Conservation (phyloP, 2,888 invertebrate genomes). For the Oligia fasciuncula region DNA sequence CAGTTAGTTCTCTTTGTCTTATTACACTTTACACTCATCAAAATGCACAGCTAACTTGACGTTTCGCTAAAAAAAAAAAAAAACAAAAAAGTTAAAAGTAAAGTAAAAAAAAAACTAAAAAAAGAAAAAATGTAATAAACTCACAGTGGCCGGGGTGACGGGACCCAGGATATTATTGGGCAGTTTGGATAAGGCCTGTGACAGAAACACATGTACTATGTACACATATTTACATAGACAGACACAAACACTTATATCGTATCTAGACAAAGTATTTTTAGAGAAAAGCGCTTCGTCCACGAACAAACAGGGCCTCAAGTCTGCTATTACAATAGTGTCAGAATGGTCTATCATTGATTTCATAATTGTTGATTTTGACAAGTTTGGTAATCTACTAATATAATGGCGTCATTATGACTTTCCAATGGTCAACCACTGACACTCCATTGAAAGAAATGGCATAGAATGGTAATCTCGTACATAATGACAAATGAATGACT, state of each 20-base stretch:
- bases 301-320: neutral
- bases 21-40: slow-evolving; percentile 15
- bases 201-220: slow-evolving; percentile 64
- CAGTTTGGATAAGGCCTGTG: slow-evolving; percentile 88
- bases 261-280: slow-evolving; percentile 37
- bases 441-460: no score
- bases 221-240: slow-evolving; percentile 61
- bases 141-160: slow-evolving; percentile 86
- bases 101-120: slow-evolving; percentile 59
- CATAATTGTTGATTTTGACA: no score
- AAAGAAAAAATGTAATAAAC: slow-evolving; percentile 74
- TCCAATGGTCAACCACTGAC: no score
- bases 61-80: slow-evolving; percentile 41
- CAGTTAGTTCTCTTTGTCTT: neutral
- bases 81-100: neutral
- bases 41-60: slow-evolving; percentile 20
- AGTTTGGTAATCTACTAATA: no score
- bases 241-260: slow-evolving; percentile 48
- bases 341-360: no score
- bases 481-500: no score
- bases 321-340: no score
- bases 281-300: slow-evolving; percentile 16
- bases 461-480: no score
- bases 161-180: slow-evolving; percentile 87
- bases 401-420: no score